Base-by-base conservation (phyloP, 2,888 invertebrate genomes). In the Stenodera caucasica region DNA sequence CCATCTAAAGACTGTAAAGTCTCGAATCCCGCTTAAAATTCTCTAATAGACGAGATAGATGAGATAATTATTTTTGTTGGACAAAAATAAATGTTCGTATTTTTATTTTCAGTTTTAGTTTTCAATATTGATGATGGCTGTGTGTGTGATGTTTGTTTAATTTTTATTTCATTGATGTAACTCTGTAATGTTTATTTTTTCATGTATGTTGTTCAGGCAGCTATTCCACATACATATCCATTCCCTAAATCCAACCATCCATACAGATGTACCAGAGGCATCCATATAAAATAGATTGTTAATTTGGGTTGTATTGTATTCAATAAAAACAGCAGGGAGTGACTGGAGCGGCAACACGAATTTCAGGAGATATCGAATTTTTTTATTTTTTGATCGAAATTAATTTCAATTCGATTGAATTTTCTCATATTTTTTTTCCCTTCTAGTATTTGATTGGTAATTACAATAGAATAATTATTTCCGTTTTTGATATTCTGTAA, bases 41-140 rank as follows among this genome's bases (percentile, higher is more conserved):
- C n/a, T n/a, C n/a, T n/a, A n/a, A n/a, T n/a, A n/a, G n/a, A n/a
- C n/a, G n/a, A n/a, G n/a, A n/a, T n/a, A n/a, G n/a, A n/a, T n/a
- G n/a, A n/a, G n/a, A n/a, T n/a, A n/a, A n/a, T n/a, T 61, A 58
- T 61, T 61, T 61, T 55, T 58, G 54, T 58, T 61, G 40, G 55
- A 45, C 58, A 23, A 45, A 53, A 57, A 50, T 51, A 45, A 37
- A 59, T 50, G 56, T 49, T 32, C 21, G n/a, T 12, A 35, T 50
- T 60, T 53, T 40, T 56, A 60, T 60, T 54, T 37, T 35, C 8
- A n/a, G n/a, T 45, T 14, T 14, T 1, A 11, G 3, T 2, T 11
- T 35, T n/a, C 21, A 45, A 21, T 21, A 21, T 45, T 45, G 45
- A 45, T 18, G n/a, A 26, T 32, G 5, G 30, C 15, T 30, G 15